Conservation (phyloP, 2,888 invertebrate species). For the Periphyllus acericola region DNA sequence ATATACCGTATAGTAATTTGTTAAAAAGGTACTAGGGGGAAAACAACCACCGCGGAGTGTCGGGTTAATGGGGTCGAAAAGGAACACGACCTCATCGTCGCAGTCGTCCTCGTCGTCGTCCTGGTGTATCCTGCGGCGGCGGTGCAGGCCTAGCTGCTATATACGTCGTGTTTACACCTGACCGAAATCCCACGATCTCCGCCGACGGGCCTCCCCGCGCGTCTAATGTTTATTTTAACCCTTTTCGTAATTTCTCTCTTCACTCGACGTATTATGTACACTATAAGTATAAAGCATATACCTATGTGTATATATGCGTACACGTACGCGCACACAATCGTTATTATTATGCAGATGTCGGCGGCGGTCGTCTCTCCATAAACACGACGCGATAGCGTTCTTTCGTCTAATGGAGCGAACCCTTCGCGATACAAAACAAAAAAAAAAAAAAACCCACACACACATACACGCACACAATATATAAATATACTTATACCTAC, state of each 20-base stretch:
- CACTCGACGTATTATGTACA: not conserved
- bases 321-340: not conserved
- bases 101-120: not conserved
- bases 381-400: slow-evolving; percentile 15
- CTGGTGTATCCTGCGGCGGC: not conserved
- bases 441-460: slow-evolving; percentile 5
- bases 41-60: not conserved
- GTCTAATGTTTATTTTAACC: slow-evolving; percentile 53
- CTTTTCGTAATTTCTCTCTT: slow-evolving; percentile 44
- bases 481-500: not conserved
- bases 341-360: slow-evolving; percentile 51
- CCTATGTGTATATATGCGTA: not conserved
- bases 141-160: not conserved
- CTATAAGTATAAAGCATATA: not conserved
- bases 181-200: slow-evolving; percentile 54
- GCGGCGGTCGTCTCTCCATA: slow-evolving; percentile 10
- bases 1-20: not conserved
- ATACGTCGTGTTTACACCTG: slow-evolving; percentile 48
- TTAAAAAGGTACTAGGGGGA: not conserved
- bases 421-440: slow-evolving; percentile 24
- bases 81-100: not conserved
- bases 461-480: not conserved
- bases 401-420: slow-evolving; percentile 47
- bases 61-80: slow-evolving; percentile 3
- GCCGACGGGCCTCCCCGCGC: not conserved